phyloP scores from a whole-genome alignment of 2,888 invertebrate species.

The Saturnia pavonia region DNA sequence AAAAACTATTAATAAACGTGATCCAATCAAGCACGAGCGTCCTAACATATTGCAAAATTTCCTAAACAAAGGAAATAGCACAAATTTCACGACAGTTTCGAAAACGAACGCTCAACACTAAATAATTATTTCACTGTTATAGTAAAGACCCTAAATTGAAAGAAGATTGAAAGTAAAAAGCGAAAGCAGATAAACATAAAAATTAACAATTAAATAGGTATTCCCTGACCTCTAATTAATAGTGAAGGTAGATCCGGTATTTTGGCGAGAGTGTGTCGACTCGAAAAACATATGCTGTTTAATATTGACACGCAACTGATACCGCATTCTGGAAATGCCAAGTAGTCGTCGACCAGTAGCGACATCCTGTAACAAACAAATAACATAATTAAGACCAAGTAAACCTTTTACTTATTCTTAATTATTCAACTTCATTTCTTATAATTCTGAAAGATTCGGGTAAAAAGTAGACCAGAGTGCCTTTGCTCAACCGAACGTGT shows the following conservation, averaged over 20 bases:
- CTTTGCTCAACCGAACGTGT: too few relatives aligned
- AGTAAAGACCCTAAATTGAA: too few relatives aligned
- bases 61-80: too few relatives aligned
- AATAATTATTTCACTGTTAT: too few relatives aligned
- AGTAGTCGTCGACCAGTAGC: constrained; percentile 69
- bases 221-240: constrained; percentile 57
- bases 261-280: constrained; percentile 62
- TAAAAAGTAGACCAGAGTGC: too few relatives aligned
- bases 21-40: too few relatives aligned
- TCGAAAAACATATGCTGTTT: constrained; percentile 68
- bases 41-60: too few relatives aligned
- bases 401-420: background rate
- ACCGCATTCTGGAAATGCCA: constrained; percentile 77
- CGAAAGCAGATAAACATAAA: background rate
- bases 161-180: background rate
- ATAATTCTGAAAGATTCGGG: background rate
- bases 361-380: constrained; percentile 77
- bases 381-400: background rate
- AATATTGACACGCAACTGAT: constrained; percentile 77
- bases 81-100: too few relatives aligned
- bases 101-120: too few relatives aligned
- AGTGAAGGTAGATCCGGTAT: constrained; percentile 60
- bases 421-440: background rate
- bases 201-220: background rate
- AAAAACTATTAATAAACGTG: too few relatives aligned